Evolutionary conservation across 2,888 invertebrate genomes (phyloP).

Genomic region (Caenorhabditis drosophilae): DNA sequence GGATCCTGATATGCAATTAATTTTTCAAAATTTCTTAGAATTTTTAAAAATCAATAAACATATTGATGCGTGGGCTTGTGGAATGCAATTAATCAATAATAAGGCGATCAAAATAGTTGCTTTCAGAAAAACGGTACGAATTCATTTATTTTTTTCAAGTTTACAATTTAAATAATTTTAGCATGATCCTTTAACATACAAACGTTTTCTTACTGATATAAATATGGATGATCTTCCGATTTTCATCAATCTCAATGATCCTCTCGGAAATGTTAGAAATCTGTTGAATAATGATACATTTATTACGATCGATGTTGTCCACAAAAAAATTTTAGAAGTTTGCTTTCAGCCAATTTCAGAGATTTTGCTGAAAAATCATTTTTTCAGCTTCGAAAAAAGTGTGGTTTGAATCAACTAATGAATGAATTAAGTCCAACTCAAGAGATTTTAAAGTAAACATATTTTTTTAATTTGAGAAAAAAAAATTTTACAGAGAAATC

Average conservation of each 20-base stretch:
- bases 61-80: conserved; percentile 14
- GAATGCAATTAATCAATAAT: conserved; percentile 14
- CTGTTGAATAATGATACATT: conserved; percentile 2
- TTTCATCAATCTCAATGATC: conserved; percentile 18
- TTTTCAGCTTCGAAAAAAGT: too few species aligned
- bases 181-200: conserved; percentile 22
- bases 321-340: conserved; percentile 2
- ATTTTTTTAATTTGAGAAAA: background rate
- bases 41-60: background rate
- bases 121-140: conserved; percentile 17
- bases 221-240: conserved; percentile 7
- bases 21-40: conserved; percentile 8
- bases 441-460: background rate
- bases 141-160: too few species aligned
- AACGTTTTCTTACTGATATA: conserved; percentile 19
- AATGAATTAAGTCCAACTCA: background rate
- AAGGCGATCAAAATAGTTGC: conserved; percentile 20
- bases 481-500: background rate
- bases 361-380: too few species aligned
- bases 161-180: conserved; percentile 9
- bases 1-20: conserved; percentile 21
- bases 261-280: conserved; percentile 6
- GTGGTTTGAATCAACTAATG: background rate
- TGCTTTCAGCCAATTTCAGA: background rate
- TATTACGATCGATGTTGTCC: background rate